phyloP scores from a whole-genome alignment of 2,113 vertebrate genomes.

The Myocastor coypus region DNA sequence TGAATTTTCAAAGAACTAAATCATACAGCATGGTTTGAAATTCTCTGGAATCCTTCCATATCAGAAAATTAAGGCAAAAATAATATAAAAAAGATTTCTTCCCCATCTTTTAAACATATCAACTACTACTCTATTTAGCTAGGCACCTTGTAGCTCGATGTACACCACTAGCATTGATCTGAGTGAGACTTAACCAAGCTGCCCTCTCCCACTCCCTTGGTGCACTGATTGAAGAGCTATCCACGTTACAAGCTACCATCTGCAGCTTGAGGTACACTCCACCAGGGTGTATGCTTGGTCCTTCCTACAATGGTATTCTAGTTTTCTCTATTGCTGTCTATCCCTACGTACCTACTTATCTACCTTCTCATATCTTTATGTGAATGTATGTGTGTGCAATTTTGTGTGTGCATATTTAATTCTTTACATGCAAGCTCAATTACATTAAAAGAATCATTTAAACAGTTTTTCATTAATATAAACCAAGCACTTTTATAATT shows the following conservation, averaged over 20 bases:
- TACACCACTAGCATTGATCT: background rate
- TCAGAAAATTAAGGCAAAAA: background rate
- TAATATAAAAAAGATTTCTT: background rate
- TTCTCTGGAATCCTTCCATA: background rate
- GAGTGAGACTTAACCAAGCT: background rate
- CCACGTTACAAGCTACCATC: background rate
- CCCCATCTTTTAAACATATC: background rate
- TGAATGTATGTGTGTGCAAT: background rate
- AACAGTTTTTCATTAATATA: background rate
- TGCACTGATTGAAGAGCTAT: background rate
- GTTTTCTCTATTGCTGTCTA: background rate
- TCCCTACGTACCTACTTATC: background rate
- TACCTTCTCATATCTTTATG: background rate
- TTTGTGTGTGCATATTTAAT: background rate
- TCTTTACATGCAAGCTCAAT: background rate
- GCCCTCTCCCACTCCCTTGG: no score
- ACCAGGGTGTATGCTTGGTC: background rate
- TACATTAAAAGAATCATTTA: background rate
- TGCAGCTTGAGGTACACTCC: background rate
- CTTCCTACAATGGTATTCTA: background rate
- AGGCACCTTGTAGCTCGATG: background rate
- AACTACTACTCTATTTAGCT: background rate
- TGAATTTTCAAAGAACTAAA: background rate
- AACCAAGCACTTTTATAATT: background rate
- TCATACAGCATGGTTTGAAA: background rate